Evolutionary conservation across 2,797 vertebrate genomes (phyloP).

Genomic region (Malacoraja senta): DNA sequence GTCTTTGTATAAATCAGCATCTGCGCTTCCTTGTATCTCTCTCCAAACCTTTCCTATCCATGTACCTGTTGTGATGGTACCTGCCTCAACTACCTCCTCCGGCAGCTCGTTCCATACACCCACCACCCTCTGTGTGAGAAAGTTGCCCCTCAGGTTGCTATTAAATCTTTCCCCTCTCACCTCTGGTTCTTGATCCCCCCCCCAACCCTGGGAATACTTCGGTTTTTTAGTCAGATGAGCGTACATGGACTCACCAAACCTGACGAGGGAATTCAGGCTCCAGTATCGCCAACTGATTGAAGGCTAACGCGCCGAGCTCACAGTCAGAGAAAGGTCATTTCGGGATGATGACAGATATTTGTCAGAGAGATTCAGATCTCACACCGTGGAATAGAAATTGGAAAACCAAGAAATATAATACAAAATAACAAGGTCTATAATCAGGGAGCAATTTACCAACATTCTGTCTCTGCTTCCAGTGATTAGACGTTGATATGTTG

Average conservation of each 20-base stretch:
- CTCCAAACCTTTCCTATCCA: no score
- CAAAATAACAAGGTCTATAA: not conserved
- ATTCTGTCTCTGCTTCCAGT: not conserved
- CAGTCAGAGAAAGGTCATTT: not conserved
- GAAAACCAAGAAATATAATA: not conserved
- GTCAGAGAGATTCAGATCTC: not conserved
- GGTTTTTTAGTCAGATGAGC: not conserved
- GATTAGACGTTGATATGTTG: not conserved
- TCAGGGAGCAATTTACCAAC: not conserved
- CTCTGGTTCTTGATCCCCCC: no score
- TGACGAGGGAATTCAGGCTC: not conserved
- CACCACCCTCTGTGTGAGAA: no score
- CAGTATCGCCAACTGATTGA: no score
- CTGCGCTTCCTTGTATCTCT: no score
- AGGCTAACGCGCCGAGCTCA: not conserved
- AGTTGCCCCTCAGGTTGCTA: no score
- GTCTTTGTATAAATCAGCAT: no score
- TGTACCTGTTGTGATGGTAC: no score
- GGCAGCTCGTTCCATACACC: no score
- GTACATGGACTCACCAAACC: not conserved
- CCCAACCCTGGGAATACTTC: not conserved
- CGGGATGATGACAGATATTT: not conserved
- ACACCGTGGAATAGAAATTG: not conserved
- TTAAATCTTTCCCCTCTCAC: no score
- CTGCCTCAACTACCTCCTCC: no score